Conservation (phyloP, 2,888 invertebrate genomes). For the Pseudococcus longispinus region DNA sequence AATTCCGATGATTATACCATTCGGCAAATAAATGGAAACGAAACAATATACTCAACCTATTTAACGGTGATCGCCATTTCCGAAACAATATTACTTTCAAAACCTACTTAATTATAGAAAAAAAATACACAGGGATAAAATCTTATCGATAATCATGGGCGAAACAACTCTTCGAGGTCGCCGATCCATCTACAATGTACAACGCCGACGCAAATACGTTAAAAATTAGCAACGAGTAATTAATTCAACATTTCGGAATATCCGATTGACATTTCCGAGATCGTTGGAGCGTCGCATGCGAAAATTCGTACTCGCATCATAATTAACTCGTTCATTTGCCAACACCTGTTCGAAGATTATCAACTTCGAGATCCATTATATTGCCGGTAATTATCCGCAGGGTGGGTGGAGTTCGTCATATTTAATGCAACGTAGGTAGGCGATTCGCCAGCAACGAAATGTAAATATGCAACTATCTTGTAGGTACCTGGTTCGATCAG, state of each 20-base stretch:
- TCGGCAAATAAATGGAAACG: background rate
- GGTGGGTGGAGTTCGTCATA: background rate
- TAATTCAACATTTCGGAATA: conserved; percentile 1
- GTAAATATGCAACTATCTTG: background rate
- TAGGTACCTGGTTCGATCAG: background rate
- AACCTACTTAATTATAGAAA: background rate
- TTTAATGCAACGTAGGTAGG: background rate
- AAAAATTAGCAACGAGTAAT: background rate
- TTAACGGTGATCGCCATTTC: background rate
- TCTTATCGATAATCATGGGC: background rate
- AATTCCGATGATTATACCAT: background rate
- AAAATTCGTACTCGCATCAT: background rate
- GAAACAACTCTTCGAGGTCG: background rate
- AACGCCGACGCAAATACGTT: background rate
- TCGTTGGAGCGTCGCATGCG: background rate
- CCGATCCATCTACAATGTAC: background rate
- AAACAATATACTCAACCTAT: background rate
- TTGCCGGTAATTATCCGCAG: background rate
- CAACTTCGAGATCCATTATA: background rate
- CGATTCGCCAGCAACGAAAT: background rate
- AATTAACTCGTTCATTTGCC: conserved; percentile 19
- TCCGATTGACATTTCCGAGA: conserved; percentile 14
- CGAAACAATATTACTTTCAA: background rate
- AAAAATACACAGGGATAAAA: background rate
- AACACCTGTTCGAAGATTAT: background rate